Evolutionary conservation across 2,113 vertebrate genomes (phyloP), one percentile per base, ranked within the genome.

Genomic region (Myotis lucifugus): DNA sequence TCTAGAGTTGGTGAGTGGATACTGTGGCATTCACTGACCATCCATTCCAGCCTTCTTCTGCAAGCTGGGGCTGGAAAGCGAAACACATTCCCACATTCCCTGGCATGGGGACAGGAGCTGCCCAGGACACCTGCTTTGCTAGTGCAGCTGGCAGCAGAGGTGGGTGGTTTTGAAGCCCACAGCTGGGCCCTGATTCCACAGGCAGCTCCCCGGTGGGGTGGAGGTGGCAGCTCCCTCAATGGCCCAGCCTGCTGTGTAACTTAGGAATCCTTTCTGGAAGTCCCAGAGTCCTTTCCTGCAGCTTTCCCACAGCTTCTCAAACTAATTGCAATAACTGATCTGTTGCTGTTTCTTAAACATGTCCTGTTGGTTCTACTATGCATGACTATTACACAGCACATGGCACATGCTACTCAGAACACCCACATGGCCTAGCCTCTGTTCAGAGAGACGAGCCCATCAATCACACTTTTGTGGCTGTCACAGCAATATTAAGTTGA

Each of bases 11-110:
- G n/a, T 48, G 14, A 54, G 12, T 5, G 21, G 61, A 13, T 17
- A 3, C 46, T 1, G 32, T 12, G 13, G 23, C 34, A 3, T 15
- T 14, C 9, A 3, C 1, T 13, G 14, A 32, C 15, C 23, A 0
- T 48, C 54, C 32, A 1, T 14, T 37, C 50, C 19, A 84, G 64
- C 6, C 17, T 37, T 42, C 25, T 42, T 69, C 48, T 2, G 40
- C 1, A 2, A 2, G 34, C n/a, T 3, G 19, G 32, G 10, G 6
- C 74, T 74, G 4, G 40, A 76, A 52, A 72, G 18, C 32, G 1
- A 34, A 81, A 19, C 42, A 8, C 40, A 67, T 6, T 12, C 37
- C 10, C 52, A 18, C 17, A 8, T 18, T 25, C n/a, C 52, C n/a
- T 11, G 21, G 13, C 32, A 5, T 0, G 2, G 37, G 37, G 34